Base-by-base conservation (phyloP, 2,888 invertebrate species). In the Sphaeridia pumilis region DNA sequence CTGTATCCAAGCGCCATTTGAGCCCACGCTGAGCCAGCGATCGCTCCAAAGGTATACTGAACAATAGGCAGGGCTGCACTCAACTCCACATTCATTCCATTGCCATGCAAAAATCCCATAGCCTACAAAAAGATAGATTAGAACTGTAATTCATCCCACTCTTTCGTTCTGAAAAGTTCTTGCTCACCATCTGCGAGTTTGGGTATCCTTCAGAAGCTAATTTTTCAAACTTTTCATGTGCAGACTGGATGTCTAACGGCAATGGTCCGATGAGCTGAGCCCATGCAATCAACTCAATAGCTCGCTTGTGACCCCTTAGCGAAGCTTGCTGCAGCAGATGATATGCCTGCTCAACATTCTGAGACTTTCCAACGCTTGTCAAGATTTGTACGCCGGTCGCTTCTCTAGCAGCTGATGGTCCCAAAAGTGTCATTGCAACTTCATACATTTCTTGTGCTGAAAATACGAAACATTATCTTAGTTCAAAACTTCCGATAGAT, bases 1-100 rank as follows among this genome's bases (percentile, higher is more conserved):
- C 97, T 80, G 74, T 97, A 98, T 1, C 90, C 98, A 53, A 98
- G 73, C 21, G 90, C 87, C 95, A 98, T 97, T 74, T 93, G 93
- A 0, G 95, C 94, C 74, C 84, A 83, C 21, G 86, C 81, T 68
- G 92, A 87, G 52, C 89, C 93, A 0, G 89, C 94, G 0, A 92
- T 70, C 0, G 97, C 90, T 3, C 87, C 88, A 67, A 94, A 78
- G 0, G 87, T 88, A 69, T 93, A 92, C 73, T 97, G 90, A 0
- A 97, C 78, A 20, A 98, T 72, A 0, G 95, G 87, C 67, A 81
- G 78, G 0, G 88, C 81, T 69, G 92, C 92, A 54, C 87, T 90
- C 1, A 54, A 36, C 28, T 87, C 84, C n/a, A 86, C 83, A 5
- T 81, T 80, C 31, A 92, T 76, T 17, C 94, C 95, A 31, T 84